Evolutionary conservation across 92 coral and sea anemone species (phyloP), one percentile per base, ranked within the genome.

Genomic region (Bergia puertoricense): DNA sequence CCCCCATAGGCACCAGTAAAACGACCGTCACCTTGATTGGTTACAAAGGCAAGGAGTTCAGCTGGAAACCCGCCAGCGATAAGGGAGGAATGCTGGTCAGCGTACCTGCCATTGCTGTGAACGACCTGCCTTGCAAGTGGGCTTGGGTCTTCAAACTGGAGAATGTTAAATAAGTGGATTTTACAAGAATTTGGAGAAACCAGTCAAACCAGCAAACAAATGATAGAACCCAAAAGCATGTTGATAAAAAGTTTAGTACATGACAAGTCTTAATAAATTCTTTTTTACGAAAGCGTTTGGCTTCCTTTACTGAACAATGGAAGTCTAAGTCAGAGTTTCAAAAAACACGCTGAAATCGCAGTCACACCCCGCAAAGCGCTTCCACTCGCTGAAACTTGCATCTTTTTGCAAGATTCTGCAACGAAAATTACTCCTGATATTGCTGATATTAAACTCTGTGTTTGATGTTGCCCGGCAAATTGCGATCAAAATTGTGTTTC

Each of bases 71-170:
- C 7, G 54, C 77, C 78, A 50, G 81, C 50, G 88, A 56, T 23
- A 45, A 51, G 73, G 80, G 82, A 73, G 86, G 88, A 85, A 15
- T 90, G 38, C 76, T 86, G 57, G 73, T 90, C 48, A 71, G 46
- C 42, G 74, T 76, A 18, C 90, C 88, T 13, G 83, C 90, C 30
- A 57, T 73, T 74, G 73, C 85, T 23, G 87, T 84, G 65, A 84
- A 84, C 65, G 86, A 90, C 42, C 90, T 90, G 59, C 92, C 92
- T 5, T 90, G 81, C 78, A 51, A 42, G 45, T 90, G 89, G 85
- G 92, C 90, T 44, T 90, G 92, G 92, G 92, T 90, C 54, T 90
- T 90, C 54, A 80, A 86, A 80, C 88, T 90, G 13, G 81, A 91
- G 15, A 68, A 92, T 59, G 80, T 92, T 8, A 82, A 69, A 81